Evolutionary conservation across 35 echinoderm and acorn worm genomes (phyloP).

Genomic region (Anneissia japonica): DNA sequence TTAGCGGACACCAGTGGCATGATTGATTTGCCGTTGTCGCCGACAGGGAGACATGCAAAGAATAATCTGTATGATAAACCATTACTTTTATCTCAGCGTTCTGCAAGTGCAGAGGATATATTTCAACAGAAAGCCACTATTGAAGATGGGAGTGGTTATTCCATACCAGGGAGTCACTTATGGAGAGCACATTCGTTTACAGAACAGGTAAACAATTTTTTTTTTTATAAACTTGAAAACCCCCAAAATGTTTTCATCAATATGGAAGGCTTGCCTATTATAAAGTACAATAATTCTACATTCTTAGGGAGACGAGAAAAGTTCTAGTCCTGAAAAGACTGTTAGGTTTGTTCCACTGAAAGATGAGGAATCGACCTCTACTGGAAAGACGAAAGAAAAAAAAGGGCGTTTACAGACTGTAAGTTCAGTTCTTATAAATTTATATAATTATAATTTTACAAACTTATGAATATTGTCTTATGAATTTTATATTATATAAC

Average conservation of each 20-base stretch:
- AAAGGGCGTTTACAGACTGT: not conserved
- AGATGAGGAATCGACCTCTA: not conserved
- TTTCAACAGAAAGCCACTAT: not conserved
- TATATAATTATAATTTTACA: too few relatives aligned
- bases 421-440: not conserved
- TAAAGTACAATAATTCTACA: not conserved
- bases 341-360: not conserved
- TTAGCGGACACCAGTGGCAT: not conserved
- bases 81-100: not conserved
- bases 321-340: not conserved
- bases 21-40: not conserved
- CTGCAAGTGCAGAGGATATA: not conserved
- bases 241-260: too few relatives aligned
- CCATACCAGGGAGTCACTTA: not conserved
- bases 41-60: not conserved
- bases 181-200: not conserved
- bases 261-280: too few relatives aligned
- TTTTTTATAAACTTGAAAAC: too few relatives aligned
- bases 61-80: not conserved
- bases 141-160: not conserved
- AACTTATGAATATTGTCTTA: too few relatives aligned
- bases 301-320: not conserved
- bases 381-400: not conserved
- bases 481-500: too few relatives aligned
- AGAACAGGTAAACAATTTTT: not conserved